Conservation (phyloP, 2,888 invertebrate genomes). For the Ormyrus pomaceus region DNA sequence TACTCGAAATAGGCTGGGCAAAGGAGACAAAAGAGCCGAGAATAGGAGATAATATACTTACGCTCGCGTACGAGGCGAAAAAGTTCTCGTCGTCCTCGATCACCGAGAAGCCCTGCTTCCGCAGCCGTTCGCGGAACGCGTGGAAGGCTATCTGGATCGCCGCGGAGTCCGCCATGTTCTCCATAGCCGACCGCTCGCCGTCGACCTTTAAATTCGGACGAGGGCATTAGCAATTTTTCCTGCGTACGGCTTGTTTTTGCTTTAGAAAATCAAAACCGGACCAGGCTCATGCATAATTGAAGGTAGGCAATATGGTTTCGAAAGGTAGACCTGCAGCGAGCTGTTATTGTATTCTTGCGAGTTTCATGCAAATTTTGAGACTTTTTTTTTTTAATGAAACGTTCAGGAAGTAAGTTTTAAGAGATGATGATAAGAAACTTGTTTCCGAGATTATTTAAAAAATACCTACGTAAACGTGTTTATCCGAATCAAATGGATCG, state of each 20-base stretch:
- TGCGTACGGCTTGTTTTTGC: too few relatives aligned
- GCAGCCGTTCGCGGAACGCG: slow-evolving; percentile 35
- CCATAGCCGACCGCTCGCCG: slow-evolving; percentile 47
- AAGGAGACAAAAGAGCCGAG: too few relatives aligned
- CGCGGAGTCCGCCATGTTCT: slow-evolving; percentile 43
- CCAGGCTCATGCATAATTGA: too few relatives aligned
- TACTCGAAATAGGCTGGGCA: too few relatives aligned
- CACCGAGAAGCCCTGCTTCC: slow-evolving; percentile 21
- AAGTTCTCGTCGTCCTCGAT: slow-evolving; percentile 43
- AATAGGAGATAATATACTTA: not conserved
- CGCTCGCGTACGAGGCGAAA: slow-evolving; percentile 36
- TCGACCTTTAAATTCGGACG: slow-evolving; percentile 27
- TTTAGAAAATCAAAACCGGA: too few relatives aligned
- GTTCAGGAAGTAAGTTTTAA: too few relatives aligned
- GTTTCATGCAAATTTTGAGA: not conserved
- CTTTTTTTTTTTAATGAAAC: not conserved
- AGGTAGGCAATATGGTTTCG: too few relatives aligned
- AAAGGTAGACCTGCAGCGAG: too few relatives aligned
- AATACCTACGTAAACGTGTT: slow-evolving; percentile 40
- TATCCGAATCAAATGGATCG: slow-evolving; percentile 30
- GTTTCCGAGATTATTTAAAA: not conserved
- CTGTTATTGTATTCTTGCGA: not conserved
- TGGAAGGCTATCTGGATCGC: slow-evolving; percentile 44
- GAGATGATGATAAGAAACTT: too few relatives aligned
- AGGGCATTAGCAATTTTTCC: too few relatives aligned